Evolutionary conservation across 2,113 vertebrate genomes (phyloP).

Genomic region (Tonatia bakeri): DNA sequence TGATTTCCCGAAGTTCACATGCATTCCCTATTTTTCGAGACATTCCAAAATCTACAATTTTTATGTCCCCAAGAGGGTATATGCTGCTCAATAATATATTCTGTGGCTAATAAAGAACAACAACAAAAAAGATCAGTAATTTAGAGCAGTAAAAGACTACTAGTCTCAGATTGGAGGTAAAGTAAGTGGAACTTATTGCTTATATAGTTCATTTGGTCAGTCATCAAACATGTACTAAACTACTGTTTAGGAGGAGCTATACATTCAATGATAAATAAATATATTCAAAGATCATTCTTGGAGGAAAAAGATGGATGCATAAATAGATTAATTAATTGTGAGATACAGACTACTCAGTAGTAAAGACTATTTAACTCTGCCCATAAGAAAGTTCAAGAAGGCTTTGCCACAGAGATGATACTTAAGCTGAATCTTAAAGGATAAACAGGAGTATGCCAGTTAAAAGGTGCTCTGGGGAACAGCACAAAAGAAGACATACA

Average conservation of each 20-base stretch:
- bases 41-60: slow-evolving; percentile 98
- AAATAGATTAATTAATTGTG: neutral
- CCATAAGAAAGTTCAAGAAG: neutral
- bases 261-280: neutral
- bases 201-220: neutral
- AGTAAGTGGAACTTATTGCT: neutral
- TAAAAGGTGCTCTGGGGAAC: neutral
- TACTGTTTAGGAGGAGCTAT: neutral
- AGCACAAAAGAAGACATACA: neutral
- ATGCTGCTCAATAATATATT: slow-evolving; percentile 93
- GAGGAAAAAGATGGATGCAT: neutral
- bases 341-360: neutral
- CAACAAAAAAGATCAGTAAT: slow-evolving; percentile 31
- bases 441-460: neutral
- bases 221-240: neutral
- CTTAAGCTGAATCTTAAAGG: neutral
- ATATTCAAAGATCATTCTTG: neutral
- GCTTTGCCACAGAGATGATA: neutral
- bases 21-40: slow-evolving; percentile 89
- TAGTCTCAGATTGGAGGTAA: neutral
- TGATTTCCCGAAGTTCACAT: slow-evolving; percentile 91
- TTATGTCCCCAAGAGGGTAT: slow-evolving; percentile 93
- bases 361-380: neutral
- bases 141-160: neutral
- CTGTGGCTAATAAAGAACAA: slow-evolving; percentile 87